phyloP scores from a whole-genome alignment of 2,113 vertebrate genomes.

The Isurus oxyrinchus region DNA sequence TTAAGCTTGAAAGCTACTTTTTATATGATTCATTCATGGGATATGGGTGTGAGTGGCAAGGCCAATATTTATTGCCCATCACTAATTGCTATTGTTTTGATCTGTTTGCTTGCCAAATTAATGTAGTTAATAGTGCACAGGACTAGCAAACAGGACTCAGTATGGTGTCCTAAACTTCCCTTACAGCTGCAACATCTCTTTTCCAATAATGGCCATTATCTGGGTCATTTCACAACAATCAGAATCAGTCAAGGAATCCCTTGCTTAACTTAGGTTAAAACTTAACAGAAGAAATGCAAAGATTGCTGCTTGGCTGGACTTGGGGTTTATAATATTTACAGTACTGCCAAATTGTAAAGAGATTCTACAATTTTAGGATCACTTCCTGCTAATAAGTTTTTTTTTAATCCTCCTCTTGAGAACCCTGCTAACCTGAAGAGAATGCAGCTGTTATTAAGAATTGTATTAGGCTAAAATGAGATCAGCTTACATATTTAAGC shows the following conservation, averaged over 20 bases:
- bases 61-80: neutral
- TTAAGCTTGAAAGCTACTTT: neutral
- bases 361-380: neutral
- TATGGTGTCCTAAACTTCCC: neutral
- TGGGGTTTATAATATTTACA: neutral
- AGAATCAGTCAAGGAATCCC: neutral
- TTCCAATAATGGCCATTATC: neutral
- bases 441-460: conserved; percentile 32
- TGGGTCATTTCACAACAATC: neutral
- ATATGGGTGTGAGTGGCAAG: neutral
- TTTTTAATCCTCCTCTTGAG: conserved; percentile 17
- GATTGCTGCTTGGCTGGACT: neutral
- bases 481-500: conserved; percentile 18
- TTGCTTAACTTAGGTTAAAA: neutral
- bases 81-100: neutral
- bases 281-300: neutral
- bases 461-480: neutral
- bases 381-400: conserved; percentile 7
- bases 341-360: neutral
- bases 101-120: neutral
- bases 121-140: too few species aligned
- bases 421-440: neutral
- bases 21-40: neutral
- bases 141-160: neutral
- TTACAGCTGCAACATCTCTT: neutral